A percentile compares a stretch with the other conserved stretches of the same genome.
These are phyloP conservation scores for Eolophus roseicapilla DNA, from an alignment of 2,113 vertebrate species.

Conservation along the genomic window DNA sequence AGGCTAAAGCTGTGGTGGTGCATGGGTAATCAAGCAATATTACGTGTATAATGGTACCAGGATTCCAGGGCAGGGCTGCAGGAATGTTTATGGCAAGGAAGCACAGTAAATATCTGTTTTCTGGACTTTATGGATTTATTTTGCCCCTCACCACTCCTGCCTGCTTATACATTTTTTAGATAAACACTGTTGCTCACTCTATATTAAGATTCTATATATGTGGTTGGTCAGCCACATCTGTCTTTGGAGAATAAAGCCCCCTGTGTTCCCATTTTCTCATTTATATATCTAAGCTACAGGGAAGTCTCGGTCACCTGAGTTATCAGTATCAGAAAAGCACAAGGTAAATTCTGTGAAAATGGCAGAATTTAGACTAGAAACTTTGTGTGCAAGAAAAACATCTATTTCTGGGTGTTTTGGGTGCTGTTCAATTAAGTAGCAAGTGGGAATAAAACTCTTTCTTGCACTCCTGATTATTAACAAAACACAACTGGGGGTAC, in stretches of 20 bases:
- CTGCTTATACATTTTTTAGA: not conserved
- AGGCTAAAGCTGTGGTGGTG: conserved; percentile 42
- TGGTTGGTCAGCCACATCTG: not conserved
- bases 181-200: not conserved
- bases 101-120: conserved; percentile 25
- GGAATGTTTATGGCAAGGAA: not conserved
- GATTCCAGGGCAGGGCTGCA: conserved; percentile 4
- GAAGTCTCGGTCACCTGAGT: not conserved
- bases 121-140: not conserved
- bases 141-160: not conserved
- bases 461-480: not conserved
- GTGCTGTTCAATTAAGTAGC: not conserved
- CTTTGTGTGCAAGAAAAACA: not conserved
- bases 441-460: not conserved
- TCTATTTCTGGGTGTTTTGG: not conserved
- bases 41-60: conserved; percentile 34
- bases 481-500: not conserved
- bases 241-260: not conserved
- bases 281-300: not conserved
- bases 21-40: conserved; percentile 56
- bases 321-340: not conserved
- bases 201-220: not conserved
- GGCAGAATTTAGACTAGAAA: not conserved
- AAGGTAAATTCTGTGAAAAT: not conserved
- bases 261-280: conserved; percentile 20